Evolutionary conservation across 2,888 invertebrate species (phyloP), one percentile per base, ranked within the genome.

Genomic region (Gari tellinella): DNA sequence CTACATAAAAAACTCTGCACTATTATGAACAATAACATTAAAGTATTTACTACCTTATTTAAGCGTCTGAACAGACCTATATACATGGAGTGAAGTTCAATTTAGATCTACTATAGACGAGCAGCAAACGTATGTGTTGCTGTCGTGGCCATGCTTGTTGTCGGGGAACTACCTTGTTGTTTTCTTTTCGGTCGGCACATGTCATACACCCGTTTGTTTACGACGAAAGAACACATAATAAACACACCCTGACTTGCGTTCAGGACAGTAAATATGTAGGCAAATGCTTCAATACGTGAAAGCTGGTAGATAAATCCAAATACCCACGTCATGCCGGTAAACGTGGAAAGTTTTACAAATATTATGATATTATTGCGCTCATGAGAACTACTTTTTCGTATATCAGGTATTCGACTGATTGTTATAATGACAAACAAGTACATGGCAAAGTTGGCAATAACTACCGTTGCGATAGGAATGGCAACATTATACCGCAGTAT

Each of bases 231-330:
- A 26, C 63, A 7, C 69, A 77, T 72, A 19, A 77, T 77, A 17
- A 77, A 73, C 21, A 77, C 23, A 46, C 77, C 77, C 41, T 77
- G 77, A 25, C 72, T 57, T 12, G 69, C 72, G 43, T 66, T 69
- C 12, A 69, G 55, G 14, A 77, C n/a, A 10, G 66, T 69, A 41
- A 60, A 72, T 14, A 63, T 23, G 52, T 72, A 77, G 0, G 66
- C 51, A 46, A 77, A 73, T 0, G 52, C 25, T 10, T 51, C 23
- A 7, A 66, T 19, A 1, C 60, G 31, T 1, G 60, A 58, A 40
- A 67, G 66, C 64, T 69, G 68, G 52, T 57, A 72, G 17, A 77
- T 15, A 52, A 73, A 69, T 1, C 55, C 72, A 66, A 77, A 77
- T 7, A 58, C 31, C 72, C 69, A 77, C 0, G 72, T 69, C 17